Conservation (phyloP, 2,888 invertebrate species). For the Brachyopa scutellaris region DNA sequence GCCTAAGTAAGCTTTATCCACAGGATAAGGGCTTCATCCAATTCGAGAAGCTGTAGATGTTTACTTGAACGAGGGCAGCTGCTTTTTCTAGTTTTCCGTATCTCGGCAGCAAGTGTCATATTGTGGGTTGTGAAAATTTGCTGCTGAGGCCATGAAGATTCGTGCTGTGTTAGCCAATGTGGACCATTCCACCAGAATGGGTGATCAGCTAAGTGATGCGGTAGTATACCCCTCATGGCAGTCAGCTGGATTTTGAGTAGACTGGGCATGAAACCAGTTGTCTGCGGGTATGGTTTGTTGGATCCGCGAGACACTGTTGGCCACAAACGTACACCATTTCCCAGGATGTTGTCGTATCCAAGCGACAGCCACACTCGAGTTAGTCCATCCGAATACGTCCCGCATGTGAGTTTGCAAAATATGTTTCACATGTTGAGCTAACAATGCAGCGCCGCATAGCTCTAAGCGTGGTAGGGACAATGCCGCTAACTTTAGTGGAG, state of each 20-base stretch:
- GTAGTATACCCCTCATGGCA: conserved; percentile 19
- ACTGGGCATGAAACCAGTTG: too few species aligned
- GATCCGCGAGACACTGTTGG: not conserved
- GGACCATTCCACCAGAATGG: conserved; percentile 31
- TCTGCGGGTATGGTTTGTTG: not conserved
- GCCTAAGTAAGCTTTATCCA: conserved; percentile 14
- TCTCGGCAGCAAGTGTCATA: not conserved
- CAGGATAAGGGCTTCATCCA: conserved; percentile 7
- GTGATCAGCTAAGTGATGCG: not conserved
- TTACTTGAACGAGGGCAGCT: not conserved
- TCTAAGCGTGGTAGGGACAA: conserved; percentile 22
- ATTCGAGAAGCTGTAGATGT: conserved; percentile 5
- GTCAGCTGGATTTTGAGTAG: too few species aligned
- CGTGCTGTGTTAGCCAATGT: not conserved
- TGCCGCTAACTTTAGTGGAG: conserved; percentile 4
- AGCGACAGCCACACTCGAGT: conserved; percentile 27
- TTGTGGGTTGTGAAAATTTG: not conserved
- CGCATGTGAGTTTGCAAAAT: not conserved
- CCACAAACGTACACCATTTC: not conserved
- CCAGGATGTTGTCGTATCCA: conserved; percentile 42
- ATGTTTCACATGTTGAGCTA: conserved; percentile 5
- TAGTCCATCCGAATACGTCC: conserved; percentile 34
- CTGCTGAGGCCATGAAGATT: conserved; percentile 13
- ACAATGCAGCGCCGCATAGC: not conserved
- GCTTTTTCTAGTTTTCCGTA: not conserved